phyloP scores from a whole-genome alignment of 2,113 vertebrate genomes.

The Conger conger region DNA sequence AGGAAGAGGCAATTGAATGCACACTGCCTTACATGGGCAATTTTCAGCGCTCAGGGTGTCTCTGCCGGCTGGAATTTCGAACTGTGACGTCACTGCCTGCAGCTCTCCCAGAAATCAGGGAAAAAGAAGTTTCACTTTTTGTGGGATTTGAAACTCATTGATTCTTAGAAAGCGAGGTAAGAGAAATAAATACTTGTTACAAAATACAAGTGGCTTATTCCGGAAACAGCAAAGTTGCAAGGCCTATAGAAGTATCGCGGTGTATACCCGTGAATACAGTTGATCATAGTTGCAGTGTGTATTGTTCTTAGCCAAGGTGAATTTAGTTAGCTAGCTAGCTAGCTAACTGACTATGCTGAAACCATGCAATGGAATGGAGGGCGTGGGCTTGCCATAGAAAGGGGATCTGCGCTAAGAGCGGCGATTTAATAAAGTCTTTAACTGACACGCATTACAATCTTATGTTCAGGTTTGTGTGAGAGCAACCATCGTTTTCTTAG shows the following conservation, averaged over 20 bases:
- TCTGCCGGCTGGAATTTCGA: constrained; percentile 70
- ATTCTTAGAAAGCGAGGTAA: constrained; percentile 76
- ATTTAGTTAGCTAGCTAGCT: constrained; percentile 14
- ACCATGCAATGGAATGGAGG: constrained; percentile 59
- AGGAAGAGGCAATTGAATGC: constrained; percentile 45
- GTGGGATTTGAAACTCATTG: constrained; percentile 63
- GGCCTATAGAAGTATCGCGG: constrained; percentile 11
- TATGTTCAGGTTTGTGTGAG: background rate
- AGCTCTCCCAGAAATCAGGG: constrained; percentile 72
- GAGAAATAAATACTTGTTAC: constrained; percentile 33
- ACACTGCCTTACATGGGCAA: constrained; percentile 80
- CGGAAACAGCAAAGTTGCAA: background rate
- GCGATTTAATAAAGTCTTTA: background rate
- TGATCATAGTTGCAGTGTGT: constrained; percentile 11
- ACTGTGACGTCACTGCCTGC: constrained; percentile 75
- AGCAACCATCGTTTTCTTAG: background rate
- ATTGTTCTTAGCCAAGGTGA: constrained; percentile 53
- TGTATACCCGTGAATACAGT: constrained; percentile 27
- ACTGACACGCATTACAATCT: constrained; percentile 2
- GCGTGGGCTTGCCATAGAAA: constrained; percentile 61
- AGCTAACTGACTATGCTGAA: constrained; percentile 33
- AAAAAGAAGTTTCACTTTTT: constrained; percentile 73
- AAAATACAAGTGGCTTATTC: background rate
- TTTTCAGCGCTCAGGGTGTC: constrained; percentile 55
- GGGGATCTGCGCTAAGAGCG: constrained; percentile 13